Percentiles rank a stretch among this genome's conserved stretches.
phyloP scores from a whole-genome alignment of 2,797 vertebrate species.

The Zenarchopterus dispar region DNA sequence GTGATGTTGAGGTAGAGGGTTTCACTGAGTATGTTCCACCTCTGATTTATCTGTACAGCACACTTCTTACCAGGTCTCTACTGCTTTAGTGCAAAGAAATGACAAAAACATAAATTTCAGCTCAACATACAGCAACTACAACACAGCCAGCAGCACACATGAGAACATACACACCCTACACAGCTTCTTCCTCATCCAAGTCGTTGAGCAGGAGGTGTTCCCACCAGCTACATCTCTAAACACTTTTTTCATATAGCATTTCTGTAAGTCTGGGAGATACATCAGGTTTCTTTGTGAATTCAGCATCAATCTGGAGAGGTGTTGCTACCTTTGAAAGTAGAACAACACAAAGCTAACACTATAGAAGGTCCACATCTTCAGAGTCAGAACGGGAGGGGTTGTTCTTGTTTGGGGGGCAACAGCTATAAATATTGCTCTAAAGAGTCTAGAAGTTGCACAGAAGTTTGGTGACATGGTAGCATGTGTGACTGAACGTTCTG shows the following conservation, averaged over 20 bases:
- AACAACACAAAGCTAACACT: neutral
- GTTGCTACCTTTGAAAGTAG: neutral
- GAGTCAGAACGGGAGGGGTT: too few species aligned
- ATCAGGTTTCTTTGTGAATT: slow-evolving; percentile 1
- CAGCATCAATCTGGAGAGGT: neutral
- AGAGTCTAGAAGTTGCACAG: too few species aligned
- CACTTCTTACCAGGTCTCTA: neutral
- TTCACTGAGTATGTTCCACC: slow-evolving; percentile 2
- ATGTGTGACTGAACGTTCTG: too few species aligned
- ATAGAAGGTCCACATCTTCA: neutral
- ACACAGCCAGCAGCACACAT: slow-evolving; percentile 1
- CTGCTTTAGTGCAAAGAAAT: slow-evolving; percentile 13
- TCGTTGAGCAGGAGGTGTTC: slow-evolving; percentile 1
- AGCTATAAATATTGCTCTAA: too few species aligned
- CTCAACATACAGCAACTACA: slow-evolving; percentile 9
- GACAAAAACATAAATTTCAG: slow-evolving; percentile 16
- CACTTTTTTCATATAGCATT: slow-evolving; percentile 25
- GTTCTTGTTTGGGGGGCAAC: too few species aligned
- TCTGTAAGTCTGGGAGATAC: slow-evolving; percentile 5
- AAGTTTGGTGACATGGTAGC: too few species aligned
- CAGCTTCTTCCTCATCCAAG: neutral
- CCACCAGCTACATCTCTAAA: slow-evolving; percentile 11
- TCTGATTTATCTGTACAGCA: neutral
- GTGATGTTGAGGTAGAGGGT: neutral
- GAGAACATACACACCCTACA: neutral